A percentile compares a stretch with the other conserved stretches of the same genome.
These are phyloP conservation scores for Drosophila kambysellisi DNA, from an alignment of 2,888 invertebrate species.

Conservation along the genomic window DNA sequence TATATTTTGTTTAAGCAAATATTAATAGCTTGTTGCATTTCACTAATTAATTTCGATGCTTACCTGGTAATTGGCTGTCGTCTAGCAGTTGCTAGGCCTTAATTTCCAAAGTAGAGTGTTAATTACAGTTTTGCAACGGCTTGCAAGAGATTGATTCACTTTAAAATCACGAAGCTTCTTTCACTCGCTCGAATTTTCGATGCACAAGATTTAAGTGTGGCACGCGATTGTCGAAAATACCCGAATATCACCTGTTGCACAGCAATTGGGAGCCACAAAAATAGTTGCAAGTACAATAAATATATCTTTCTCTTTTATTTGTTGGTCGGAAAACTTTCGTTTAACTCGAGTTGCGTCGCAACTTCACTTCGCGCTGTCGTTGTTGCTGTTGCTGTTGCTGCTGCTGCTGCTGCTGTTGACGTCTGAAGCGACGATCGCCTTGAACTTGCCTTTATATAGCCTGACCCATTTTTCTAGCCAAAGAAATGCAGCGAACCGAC, in stretches of 20 bases:
- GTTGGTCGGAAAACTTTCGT: constrained; percentile 64
- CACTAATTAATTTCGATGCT: constrained; percentile 8
- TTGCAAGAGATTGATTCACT: constrained; percentile 27
- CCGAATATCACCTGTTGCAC: constrained; percentile 63
- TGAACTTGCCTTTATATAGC: constrained; percentile 93
- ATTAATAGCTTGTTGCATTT: neutral
- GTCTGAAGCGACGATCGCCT: constrained; percentile 89
- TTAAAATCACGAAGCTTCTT: constrained; percentile 39
- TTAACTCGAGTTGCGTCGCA: constrained; percentile 45
- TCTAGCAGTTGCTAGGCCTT: neutral
- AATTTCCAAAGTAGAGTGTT: neutral
- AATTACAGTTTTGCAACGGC: constrained; percentile 25
- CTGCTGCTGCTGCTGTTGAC: constrained; percentile 73
- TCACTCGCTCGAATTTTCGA: constrained; percentile 39
- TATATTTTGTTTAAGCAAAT: neutral
- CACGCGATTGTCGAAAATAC: constrained; percentile 61
- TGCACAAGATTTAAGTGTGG: constrained; percentile 33
- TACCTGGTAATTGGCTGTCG: constrained; percentile 20
- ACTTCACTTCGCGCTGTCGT: constrained; percentile 62
- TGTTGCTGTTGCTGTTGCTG: constrained; percentile 60
- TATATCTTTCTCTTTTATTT: constrained; percentile 37
- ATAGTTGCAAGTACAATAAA: constrained; percentile 2
- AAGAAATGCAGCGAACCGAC: constrained; percentile 67
- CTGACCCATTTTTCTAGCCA: constrained; percentile 89
- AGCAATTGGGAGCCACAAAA: constrained; percentile 25